Percentiles rank a stretch among this genome's conserved stretches.
phyloP scores from a whole-genome alignment of 2,888 invertebrate genomes.

The Troides aeacus region DNA sequence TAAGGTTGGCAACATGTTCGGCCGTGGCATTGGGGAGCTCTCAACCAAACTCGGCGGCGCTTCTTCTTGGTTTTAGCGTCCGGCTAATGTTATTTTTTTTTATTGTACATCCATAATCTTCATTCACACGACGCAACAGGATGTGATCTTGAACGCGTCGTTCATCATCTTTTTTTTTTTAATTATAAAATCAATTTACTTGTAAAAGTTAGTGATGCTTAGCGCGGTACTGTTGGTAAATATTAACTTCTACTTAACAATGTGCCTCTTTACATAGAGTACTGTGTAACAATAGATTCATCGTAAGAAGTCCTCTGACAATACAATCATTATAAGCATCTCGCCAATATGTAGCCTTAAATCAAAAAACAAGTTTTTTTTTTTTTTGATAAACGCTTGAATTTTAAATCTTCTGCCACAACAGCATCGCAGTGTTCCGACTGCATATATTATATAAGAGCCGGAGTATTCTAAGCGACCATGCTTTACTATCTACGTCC shows the following conservation, averaged over 20 bases:
- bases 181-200: slow-evolving; percentile 3
- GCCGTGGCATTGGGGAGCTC: slow-evolving; percentile 93
- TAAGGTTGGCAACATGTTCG: slow-evolving; percentile 92
- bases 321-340: slow-evolving; percentile 22
- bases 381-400: background rate
- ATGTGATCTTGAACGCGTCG: slow-evolving; percentile 40
- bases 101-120: background rate
- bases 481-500: too few relatives aligned
- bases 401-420: background rate
- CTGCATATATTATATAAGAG: too few relatives aligned
- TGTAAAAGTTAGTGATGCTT: slow-evolving; percentile 21
- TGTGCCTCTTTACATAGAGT: slow-evolving; percentile 25
- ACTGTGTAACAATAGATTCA: slow-evolving; percentile 16
- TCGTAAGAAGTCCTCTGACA: slow-evolving; percentile 22
- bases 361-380: background rate
- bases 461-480: too few relatives aligned
- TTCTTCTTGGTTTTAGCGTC: slow-evolving; percentile 88
- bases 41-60: slow-evolving; percentile 93
- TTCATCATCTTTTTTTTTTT: background rate
- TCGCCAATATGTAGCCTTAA: background rate
- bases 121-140: slow-evolving; percentile 48
- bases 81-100: background rate
- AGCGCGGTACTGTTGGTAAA: slow-evolving; percentile 14
- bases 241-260: slow-evolving; percentile 16
- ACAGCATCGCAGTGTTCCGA: too few relatives aligned